These are phyloP conservation scores for Echinarachnius parma DNA, from an alignment of 53 echinoderm and acorn worm species.

Conservation along the genomic window DNA sequence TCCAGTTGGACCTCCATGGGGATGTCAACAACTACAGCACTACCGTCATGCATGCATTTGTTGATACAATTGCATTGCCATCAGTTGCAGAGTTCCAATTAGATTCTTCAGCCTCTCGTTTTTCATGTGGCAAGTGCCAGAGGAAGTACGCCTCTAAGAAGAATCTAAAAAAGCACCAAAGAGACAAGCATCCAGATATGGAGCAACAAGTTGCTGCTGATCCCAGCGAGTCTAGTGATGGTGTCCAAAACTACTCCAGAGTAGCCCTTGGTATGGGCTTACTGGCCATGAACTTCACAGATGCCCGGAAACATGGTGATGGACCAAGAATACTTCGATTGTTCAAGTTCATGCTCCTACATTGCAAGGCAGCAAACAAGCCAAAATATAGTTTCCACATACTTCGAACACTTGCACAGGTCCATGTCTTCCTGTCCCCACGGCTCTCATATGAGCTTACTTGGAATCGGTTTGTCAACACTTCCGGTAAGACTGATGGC, in stretches of 20 bases:
- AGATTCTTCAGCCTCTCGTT: background rate
- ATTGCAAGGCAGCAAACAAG: slow-evolving; percentile 56
- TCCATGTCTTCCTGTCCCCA: slow-evolving; percentile 38
- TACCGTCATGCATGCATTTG: slow-evolving; percentile 7
- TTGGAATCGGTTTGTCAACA: slow-evolving; percentile 67
- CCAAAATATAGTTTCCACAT: slow-evolving; percentile 49
- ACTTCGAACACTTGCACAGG: slow-evolving; percentile 48
- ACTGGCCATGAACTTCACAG: slow-evolving; percentile 44
- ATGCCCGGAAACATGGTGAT: slow-evolving; percentile 48
- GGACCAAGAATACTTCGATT: slow-evolving; percentile 31
- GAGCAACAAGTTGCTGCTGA: background rate
- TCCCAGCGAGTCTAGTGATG: background rate
- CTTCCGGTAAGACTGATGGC: slow-evolving; percentile 16
- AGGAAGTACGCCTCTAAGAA: slow-evolving; percentile 20
- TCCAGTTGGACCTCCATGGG: slow-evolving; percentile 23
- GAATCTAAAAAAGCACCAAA: slow-evolving; percentile 13
- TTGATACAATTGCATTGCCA: slow-evolving; percentile 49
- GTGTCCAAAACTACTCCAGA: slow-evolving; percentile 37
- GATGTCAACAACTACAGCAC: slow-evolving; percentile 10
- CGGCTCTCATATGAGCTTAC: slow-evolving; percentile 38
- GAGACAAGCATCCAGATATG: background rate
- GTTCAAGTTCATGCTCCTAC: slow-evolving; percentile 47
- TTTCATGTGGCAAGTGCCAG: slow-evolving; percentile 9
- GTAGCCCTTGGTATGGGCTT: slow-evolving; percentile 38
- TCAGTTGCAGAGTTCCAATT: background rate